These are phyloP conservation scores for Chrysemys picta DNA, from an alignment of 2,113 vertebrate genomes.

Conservation along the genomic window DNA sequence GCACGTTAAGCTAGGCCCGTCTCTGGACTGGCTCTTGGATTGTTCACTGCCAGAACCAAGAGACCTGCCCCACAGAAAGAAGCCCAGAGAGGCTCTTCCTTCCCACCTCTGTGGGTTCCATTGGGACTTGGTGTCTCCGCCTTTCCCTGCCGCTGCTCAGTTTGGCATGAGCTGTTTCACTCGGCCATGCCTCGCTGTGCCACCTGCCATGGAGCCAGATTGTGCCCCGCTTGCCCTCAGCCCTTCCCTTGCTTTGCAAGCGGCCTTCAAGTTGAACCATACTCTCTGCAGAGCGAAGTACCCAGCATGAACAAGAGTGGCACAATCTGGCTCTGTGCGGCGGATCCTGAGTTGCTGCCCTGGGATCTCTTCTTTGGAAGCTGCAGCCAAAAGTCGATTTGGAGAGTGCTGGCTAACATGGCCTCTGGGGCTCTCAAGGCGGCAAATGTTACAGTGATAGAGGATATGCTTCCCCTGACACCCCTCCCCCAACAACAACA, in stretches of 20 bases:
- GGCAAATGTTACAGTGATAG: neutral
- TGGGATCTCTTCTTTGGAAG: neutral
- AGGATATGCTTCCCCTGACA: neutral
- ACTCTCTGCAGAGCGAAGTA: neutral
- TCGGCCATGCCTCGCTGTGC: neutral
- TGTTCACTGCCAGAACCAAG: neutral
- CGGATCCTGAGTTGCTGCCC: neutral
- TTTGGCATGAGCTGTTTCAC: neutral
- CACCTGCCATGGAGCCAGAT: neutral
- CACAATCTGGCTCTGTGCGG: neutral
- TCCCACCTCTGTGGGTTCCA: neutral
- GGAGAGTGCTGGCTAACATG: neutral
- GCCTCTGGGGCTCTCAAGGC: neutral
- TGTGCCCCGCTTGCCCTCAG: neutral
- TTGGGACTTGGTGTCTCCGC: neutral
- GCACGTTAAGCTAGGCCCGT: conserved; percentile 50
- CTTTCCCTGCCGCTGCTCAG: neutral
- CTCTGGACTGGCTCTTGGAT: neutral
- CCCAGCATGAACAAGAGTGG: neutral
- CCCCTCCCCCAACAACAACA: neutral
- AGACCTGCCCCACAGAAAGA: conserved; percentile 21
- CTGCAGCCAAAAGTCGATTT: neutral
- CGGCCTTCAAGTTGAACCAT: neutral
- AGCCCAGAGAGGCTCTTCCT: neutral
- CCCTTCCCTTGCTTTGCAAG: neutral